Conservation (phyloP, 1,140 invertebrate species). For the Lasioglossum baleicum region DNA sequence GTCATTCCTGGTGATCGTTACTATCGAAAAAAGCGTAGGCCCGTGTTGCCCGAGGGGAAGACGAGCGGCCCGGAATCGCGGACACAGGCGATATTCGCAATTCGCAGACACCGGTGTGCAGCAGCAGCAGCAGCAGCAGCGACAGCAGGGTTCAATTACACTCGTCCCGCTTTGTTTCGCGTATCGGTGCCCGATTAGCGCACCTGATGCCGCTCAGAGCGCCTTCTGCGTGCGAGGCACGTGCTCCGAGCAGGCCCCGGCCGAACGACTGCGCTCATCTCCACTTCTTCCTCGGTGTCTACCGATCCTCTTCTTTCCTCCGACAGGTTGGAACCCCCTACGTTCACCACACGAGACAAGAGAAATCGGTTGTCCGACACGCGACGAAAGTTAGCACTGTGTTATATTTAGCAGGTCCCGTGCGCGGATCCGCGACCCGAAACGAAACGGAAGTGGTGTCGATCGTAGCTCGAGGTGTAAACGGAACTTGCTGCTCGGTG, state of each 20-base stretch:
- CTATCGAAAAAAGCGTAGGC: background rate
- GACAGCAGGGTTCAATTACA: conserved; percentile 43
- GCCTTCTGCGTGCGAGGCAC: conserved; percentile 66
- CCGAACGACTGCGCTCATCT: conserved; percentile 57
- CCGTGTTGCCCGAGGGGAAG: too few species aligned
- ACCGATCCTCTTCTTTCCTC: conserved; percentile 16
- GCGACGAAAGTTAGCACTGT: background rate
- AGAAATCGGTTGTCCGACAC: background rate
- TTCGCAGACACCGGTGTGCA: too few species aligned
- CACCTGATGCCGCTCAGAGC: conserved; percentile 62
- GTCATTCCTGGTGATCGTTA: conserved; percentile 29
- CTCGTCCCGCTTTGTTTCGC: conserved; percentile 37
- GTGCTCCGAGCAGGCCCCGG: conserved; percentile 64
- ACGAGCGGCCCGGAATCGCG: too few species aligned
- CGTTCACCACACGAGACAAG: background rate
- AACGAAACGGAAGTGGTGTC: too few species aligned
- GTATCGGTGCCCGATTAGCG: conserved; percentile 59
- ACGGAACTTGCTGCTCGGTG: background rate
- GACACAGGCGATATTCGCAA: too few species aligned
- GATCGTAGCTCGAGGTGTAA: too few species aligned
- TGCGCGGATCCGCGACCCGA: background rate
- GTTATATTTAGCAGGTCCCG: background rate
- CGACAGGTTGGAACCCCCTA: background rate
- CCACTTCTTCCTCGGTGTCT: conserved; percentile 18
- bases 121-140: too few species aligned